Conservation (phyloP, 2,113 vertebrate species). For the Taxidea taxus region DNA sequence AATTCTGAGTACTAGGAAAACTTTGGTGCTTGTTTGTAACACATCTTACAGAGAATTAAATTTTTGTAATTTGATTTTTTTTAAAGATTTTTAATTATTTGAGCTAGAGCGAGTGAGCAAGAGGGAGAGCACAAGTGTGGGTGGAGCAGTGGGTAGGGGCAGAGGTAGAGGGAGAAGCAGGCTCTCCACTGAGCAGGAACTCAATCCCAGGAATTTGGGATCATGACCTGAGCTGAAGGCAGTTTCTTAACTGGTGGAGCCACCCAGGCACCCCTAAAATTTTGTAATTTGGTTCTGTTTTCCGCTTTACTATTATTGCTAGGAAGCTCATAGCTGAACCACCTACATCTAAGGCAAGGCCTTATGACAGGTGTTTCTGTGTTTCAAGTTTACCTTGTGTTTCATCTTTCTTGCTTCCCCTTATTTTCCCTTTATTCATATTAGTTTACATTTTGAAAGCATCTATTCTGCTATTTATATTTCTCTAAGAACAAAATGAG, state of each 20-base stretch:
- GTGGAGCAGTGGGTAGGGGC: too few species aligned
- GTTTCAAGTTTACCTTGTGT: not conserved
- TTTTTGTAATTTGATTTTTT: not conserved
- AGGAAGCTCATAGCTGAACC: slow-evolving; percentile 8
- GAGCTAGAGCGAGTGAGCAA: not conserved
- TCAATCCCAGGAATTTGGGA: not conserved
- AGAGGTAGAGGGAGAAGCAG: too few species aligned
- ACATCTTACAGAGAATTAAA: not conserved
- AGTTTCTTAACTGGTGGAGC: not conserved
- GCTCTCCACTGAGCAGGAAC: too few species aligned
- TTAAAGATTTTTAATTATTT: not conserved
- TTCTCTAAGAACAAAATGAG: not conserved
- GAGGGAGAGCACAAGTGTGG: too few species aligned
- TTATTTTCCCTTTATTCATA: not conserved
- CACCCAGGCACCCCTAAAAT: not conserved
- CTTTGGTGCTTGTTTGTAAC: slow-evolving; percentile 23
- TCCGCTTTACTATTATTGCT: slow-evolving; percentile 3
- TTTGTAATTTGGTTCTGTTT: not conserved
- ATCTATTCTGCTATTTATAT: not conserved
- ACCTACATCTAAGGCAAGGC: not conserved
- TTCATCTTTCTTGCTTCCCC: not conserved
- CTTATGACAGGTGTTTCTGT: not conserved
- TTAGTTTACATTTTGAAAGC: slow-evolving; percentile 31
- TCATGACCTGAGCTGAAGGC: not conserved
- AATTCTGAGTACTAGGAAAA: not conserved